phyloP scores from a whole-genome alignment of 2,888 invertebrate genomes.

The Entomobrya multifasciata region DNA sequence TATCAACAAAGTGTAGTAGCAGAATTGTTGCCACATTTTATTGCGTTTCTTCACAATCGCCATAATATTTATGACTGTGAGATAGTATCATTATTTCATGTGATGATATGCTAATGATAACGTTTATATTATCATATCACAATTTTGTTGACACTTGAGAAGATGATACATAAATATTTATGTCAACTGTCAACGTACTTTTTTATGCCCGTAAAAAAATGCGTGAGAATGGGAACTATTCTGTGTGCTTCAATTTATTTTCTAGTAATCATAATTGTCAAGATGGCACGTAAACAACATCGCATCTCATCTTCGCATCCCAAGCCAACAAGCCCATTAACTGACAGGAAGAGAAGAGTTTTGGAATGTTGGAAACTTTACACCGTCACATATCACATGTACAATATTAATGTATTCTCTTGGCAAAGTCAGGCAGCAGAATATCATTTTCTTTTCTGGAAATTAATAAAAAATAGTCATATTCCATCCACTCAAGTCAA shows the following conservation, averaged over 20 bases:
- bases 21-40: constrained; percentile 25
- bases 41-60: constrained; percentile 19
- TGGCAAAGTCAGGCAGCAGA: not conserved
- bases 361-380: constrained; percentile 2
- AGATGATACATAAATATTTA: constrained; percentile 40
- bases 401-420: not conserved
- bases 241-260: constrained; percentile 22
- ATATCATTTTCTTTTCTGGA: constrained; percentile 17
- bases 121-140: constrained; percentile 32
- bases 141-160: constrained; percentile 55
- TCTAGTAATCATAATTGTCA: not conserved
- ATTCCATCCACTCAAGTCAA: not conserved
- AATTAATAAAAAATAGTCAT: not conserved
- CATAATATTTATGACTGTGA: constrained; percentile 21
- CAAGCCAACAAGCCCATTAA: too few relatives aligned
- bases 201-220: too few relatives aligned
- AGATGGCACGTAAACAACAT: not conserved
- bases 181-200: constrained; percentile 28
- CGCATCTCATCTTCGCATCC: too few relatives aligned
- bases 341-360: too few relatives aligned
- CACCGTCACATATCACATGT: not conserved
- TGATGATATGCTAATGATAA: constrained; percentile 6
- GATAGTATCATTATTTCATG: not conserved
- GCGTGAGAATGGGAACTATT: constrained; percentile 43
- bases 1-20: not conserved